These are phyloP conservation scores for Lasioglossum pauxillum DNA, from an alignment of 2,888 invertebrate species.

Conservation along the genomic window DNA sequence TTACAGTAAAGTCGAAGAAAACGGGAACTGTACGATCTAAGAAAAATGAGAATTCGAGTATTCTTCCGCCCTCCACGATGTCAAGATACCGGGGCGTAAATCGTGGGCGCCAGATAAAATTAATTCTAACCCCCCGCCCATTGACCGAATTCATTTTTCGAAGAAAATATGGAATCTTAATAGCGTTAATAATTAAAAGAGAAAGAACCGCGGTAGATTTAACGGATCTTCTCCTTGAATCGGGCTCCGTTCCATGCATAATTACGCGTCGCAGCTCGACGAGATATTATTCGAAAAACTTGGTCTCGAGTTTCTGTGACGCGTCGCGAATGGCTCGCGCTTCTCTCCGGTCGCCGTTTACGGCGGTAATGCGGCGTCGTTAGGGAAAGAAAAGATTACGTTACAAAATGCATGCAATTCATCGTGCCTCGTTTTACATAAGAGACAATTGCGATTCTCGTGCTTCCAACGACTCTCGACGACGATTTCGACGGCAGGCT, in stretches of 20 bases:
- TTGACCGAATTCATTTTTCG: background rate
- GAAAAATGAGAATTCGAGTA: too few relatives aligned
- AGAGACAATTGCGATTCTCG: slow-evolving; percentile 52
- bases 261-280: background rate
- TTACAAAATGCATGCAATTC: slow-evolving; percentile 57
- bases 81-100: too few relatives aligned
- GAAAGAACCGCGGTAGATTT: background rate
- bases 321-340: background rate
- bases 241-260: background rate
- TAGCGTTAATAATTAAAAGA: background rate
- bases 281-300: background rate
- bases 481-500: slow-evolving; percentile 20
- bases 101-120: too few relatives aligned
- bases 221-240: background rate
- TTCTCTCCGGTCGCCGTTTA: slow-evolving; percentile 33
- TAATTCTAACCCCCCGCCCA: too few relatives aligned
- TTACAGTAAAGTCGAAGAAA: too few relatives aligned
- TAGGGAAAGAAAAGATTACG: slow-evolving; percentile 54
- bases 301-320: background rate
- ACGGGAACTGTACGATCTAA: too few relatives aligned
- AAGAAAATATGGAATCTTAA: background rate
- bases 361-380: slow-evolving; percentile 30
- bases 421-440: slow-evolving; percentile 58
- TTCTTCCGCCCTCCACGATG: too few relatives aligned
- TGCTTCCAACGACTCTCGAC: slow-evolving; percentile 31